phyloP scores from a whole-genome alignment of 1,140 invertebrate species.

The Aporrectodea caliginosa region DNA sequence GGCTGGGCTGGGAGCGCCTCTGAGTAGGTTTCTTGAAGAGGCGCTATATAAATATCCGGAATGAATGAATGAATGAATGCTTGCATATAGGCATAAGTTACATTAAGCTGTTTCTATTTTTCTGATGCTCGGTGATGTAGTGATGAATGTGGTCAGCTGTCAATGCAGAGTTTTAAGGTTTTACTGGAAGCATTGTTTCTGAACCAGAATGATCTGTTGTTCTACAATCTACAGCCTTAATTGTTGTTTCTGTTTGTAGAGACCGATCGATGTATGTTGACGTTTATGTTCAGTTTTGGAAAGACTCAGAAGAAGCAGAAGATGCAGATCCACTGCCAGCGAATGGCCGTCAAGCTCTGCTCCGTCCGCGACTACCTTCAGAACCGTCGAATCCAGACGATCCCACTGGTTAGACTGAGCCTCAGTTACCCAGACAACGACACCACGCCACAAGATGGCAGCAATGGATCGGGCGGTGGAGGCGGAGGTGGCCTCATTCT shows the following conservation, averaged over 20 bases:
- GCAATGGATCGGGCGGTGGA: slow-evolving; percentile 24
- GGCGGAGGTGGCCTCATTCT: background rate
- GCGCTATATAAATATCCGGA: too few species aligned
- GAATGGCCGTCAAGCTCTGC: slow-evolving; percentile 35
- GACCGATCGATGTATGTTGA: slow-evolving; percentile 42
- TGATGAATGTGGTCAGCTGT: too few species aligned
- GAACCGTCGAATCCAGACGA: slow-evolving; percentile 34
- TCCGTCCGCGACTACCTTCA: slow-evolving; percentile 42
- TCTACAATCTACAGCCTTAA: slow-evolving; percentile 15
- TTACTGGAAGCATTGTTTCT: too few species aligned
- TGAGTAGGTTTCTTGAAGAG: too few species aligned
- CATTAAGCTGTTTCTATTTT: too few species aligned
- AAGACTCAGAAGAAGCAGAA: slow-evolving; percentile 14
- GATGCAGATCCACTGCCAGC: background rate
- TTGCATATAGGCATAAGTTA: too few species aligned
- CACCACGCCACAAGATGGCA: slow-evolving; percentile 37
- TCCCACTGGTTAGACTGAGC: background rate
- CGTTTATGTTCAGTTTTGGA: slow-evolving; percentile 38
- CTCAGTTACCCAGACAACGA: slow-evolving; percentile 29
- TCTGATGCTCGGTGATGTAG: too few species aligned
- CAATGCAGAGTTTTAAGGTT: too few species aligned
- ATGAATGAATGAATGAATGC: too few species aligned
- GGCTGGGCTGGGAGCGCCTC: too few species aligned
- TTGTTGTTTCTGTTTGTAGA: slow-evolving; percentile 34
- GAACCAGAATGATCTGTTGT: background rate